phyloP scores from a whole-genome alignment of 2,113 vertebrate species.

The Phasianus colchicus region DNA sequence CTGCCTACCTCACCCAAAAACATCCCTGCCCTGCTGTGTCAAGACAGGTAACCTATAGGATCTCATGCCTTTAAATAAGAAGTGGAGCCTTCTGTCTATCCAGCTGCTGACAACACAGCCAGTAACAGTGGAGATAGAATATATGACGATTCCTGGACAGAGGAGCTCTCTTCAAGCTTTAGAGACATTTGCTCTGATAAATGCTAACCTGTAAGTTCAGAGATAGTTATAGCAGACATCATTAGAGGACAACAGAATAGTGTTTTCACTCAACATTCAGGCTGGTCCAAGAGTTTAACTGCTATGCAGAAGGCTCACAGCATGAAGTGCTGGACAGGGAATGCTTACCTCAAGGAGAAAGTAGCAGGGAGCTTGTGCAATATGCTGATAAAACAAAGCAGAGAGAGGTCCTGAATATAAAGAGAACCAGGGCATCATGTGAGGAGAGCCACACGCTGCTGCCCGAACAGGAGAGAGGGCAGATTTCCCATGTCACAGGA shows the following conservation, averaged over 20 bases:
- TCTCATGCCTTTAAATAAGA: not conserved
- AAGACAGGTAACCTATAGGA: not conserved
- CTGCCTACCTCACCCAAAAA: not conserved
- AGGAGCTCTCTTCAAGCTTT: not conserved
- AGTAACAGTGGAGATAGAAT: not conserved
- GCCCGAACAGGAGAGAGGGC: not conserved
- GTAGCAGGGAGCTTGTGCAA: not conserved
- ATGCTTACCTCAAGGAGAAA: not conserved
- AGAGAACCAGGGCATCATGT: not conserved
- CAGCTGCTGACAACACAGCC: not conserved
- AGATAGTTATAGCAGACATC: not conserved
- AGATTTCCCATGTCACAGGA: not conserved
- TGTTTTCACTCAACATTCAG: not conserved
- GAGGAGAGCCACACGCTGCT: not conserved
- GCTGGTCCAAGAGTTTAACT: not conserved
- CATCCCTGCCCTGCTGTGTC: accelerated
- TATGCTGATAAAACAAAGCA: not conserved
- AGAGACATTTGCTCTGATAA: not conserved
- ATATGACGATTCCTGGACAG: not conserved
- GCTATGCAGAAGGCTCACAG: not conserved
- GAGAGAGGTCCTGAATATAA: not conserved
- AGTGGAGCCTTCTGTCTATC: not conserved
- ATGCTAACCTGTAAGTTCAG: not conserved
- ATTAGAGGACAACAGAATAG: not conserved
- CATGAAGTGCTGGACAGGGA: not conserved